phyloP scores from a whole-genome alignment of 2,797 vertebrate genomes.

The Urosaurus nigricauda region DNA sequence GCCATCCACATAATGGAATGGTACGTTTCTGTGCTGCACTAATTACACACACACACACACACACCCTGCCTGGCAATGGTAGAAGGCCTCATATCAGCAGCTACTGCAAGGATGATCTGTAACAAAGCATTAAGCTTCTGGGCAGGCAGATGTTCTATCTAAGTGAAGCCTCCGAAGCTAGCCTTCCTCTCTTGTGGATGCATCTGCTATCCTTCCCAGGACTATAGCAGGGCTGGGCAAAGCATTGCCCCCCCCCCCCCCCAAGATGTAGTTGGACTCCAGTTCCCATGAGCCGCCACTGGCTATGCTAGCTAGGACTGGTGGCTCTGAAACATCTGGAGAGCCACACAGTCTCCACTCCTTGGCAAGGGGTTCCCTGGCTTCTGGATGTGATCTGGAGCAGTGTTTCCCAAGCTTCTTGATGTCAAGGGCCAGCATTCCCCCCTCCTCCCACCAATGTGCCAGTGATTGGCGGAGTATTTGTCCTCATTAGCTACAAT shows the following conservation, averaged over 20 bases:
- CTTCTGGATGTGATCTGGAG: no score
- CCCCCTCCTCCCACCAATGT: no score
- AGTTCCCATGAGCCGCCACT: background rate
- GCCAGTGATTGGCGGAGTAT: no score
- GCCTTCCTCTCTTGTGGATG: background rate
- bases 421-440: no score
- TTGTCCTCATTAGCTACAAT: no score
- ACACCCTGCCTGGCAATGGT: background rate
- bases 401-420: no score
- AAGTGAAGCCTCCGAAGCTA: background rate
- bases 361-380: no score
- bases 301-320: no score
- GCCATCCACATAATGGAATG: conserved; percentile 17
- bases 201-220: background rate
- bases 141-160: background rate
- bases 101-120: background rate
- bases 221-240: background rate
- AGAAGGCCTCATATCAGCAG: background rate
- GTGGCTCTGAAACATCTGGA: no score
- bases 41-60: background rate
- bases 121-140: background rate
- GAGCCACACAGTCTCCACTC: no score
- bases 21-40: background rate
- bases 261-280: background rate
- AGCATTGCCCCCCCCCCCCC: background rate